phyloP scores from a whole-genome alignment of 2,888 invertebrate species.

The Epirrhoe tristata region DNA sequence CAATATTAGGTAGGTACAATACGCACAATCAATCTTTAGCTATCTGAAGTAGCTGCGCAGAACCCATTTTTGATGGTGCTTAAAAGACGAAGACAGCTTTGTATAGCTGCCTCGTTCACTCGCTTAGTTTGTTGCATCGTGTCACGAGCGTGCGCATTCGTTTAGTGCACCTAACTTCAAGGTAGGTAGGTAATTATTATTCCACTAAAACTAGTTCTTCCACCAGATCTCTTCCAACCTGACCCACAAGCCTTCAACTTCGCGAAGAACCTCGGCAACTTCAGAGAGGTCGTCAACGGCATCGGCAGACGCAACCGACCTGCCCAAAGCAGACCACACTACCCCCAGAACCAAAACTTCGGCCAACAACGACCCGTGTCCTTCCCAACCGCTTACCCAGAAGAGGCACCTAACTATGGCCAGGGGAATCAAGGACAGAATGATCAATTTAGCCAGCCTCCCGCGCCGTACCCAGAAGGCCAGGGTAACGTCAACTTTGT shows the following conservation, averaged over 20 bases:
- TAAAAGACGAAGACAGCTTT: too few species aligned
- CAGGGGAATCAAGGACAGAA: slow-evolving; percentile 10
- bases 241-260: slow-evolving; percentile 31
- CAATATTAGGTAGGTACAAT: too few species aligned
- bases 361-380: slow-evolving; percentile 31
- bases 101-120: too few species aligned
- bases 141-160: too few species aligned
- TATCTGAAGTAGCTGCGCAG: too few species aligned
- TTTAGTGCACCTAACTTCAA: too few species aligned
- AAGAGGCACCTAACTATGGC: slow-evolving; percentile 35
- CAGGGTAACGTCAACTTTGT: slow-evolving; percentile 27
- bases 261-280: slow-evolving; percentile 25
- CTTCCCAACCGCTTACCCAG: slow-evolving; percentile 38
- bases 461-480: slow-evolving; percentile 12
- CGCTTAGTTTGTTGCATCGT: too few species aligned
- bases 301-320: slow-evolving; percentile 25
- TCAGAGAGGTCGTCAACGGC: slow-evolving; percentile 33
- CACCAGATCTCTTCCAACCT: slow-evolving; percentile 37
- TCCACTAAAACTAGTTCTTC: neutral
- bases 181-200: too few species aligned
- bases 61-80: too few species aligned
- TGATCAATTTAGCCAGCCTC: slow-evolving; percentile 20
- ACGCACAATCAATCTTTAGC: too few species aligned
- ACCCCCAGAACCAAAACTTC: slow-evolving; percentile 25
- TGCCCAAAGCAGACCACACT: slow-evolving; percentile 19